phyloP scores from a whole-genome alignment of 1,140 invertebrate species.

The Sycophaga agraensis region DNA sequence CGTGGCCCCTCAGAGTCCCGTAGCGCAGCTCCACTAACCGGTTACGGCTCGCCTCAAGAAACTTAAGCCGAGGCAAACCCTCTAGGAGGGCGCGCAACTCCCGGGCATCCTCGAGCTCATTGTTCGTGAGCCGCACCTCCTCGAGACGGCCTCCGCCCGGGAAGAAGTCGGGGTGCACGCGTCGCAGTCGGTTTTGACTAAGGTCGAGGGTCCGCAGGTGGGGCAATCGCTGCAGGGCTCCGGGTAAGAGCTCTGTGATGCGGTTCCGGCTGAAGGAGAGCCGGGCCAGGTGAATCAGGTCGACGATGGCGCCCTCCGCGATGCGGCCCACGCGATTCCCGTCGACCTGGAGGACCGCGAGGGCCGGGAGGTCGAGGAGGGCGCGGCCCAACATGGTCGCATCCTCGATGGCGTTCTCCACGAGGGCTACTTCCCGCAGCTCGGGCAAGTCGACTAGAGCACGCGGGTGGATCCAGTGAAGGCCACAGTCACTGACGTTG shows the following conservation, averaged over 20 bases:
- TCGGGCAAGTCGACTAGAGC: constrained; percentile 71
- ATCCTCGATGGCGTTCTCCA: constrained; percentile 72
- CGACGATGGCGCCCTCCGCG: constrained; percentile 77
- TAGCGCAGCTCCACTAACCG: constrained; percentile 72
- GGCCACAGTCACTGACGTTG: constrained; percentile 76
- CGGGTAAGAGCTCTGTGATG: constrained; percentile 73
- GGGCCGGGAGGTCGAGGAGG: constrained; percentile 69
- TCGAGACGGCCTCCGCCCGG: constrained; percentile 61
- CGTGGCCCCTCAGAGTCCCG: constrained; percentile 74
- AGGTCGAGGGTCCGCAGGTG: constrained; percentile 72
- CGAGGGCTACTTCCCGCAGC: constrained; percentile 70
- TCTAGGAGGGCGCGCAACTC: constrained; percentile 73
- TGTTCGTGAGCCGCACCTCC: constrained; percentile 73
- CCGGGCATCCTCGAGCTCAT: constrained; percentile 72
- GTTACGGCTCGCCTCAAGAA: constrained; percentile 77
- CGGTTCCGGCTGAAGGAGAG: constrained; percentile 72
- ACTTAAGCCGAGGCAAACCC: constrained; percentile 72
- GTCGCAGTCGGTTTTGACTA: constrained; percentile 75
- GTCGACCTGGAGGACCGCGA: constrained; percentile 70
- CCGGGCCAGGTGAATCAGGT: constrained; percentile 70
- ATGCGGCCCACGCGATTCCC: constrained; percentile 71
- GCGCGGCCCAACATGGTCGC: constrained; percentile 77
- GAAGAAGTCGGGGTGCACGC: constrained; percentile 79
- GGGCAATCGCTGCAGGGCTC: constrained; percentile 78
- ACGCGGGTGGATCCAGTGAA: constrained; percentile 78